Evolutionary conservation across 2,888 invertebrate genomes (phyloP), one percentile per base, ranked within the genome.

Genomic region (Hypomecis atomaria): DNA sequence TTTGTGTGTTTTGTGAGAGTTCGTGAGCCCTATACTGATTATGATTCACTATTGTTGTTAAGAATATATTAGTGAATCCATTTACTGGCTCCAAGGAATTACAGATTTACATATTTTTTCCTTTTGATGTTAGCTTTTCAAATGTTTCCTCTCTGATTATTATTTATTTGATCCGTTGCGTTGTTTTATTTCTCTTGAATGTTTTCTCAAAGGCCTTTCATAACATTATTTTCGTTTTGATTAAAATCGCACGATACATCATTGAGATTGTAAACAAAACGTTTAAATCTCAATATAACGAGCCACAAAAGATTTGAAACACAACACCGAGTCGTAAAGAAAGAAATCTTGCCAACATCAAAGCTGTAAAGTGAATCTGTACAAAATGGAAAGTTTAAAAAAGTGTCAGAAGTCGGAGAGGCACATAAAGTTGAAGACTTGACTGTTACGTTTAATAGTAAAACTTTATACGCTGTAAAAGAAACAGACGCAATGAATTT

Each of bases 11-110:
- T 71, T 71, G 66, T 65, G 67, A 54, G 65, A 69, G 72, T 73
- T 73, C 74, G 74, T 75, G 76, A 76, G 78, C 75, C 76, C 77
- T 81, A 78, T 79, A 77, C 79, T 79, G 76, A 80, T 79, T 79
- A 77, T 81, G 79, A 80, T 79, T 81, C 78, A 82, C 78, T 73
- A 74, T 79, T 74, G 73, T 75, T 73, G 71, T 71, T 69, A 66
- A 70, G 70, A 74, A 75, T 74, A 78, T 78, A 76, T 77, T 70
- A 77, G 75, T 71, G 76, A 76, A 76, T 77, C 78, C 77, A 74
- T 79, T 78, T 78, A 76, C 73, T 73, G 65, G 65, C 66, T 73
- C 66, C 43, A 1, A 45, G 23, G 53, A 45, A 37, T 62, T 48
- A 54, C 53, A 50, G 36, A 61, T 67, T 60, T 60, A 58, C 60